These are phyloP conservation scores for Odontamblyopus lacepedii DNA, from an alignment of 2,797 vertebrate genomes.

Conservation along the genomic window DNA sequence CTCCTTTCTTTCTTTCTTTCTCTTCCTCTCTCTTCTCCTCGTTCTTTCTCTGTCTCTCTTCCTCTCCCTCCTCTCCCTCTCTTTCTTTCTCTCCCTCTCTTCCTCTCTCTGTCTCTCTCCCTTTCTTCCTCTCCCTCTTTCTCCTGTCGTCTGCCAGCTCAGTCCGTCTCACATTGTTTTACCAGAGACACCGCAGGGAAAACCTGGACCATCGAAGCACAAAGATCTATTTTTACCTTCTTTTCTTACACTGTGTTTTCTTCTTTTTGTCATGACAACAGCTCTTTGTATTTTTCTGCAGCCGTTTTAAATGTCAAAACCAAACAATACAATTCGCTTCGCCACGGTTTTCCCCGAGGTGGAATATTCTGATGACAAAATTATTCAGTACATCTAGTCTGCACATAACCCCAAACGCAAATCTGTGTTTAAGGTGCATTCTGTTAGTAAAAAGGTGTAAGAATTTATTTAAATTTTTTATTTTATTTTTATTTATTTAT, in stretches of 20 bases:
- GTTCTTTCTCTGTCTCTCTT: too few species aligned
- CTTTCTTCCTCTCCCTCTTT: slow-evolving; percentile 14
- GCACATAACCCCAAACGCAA: too few species aligned
- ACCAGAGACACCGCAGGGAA: slow-evolving; percentile 11
- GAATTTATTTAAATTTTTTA: too few species aligned
- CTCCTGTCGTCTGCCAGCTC: slow-evolving; percentile 41
- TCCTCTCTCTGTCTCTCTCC: too few species aligned
- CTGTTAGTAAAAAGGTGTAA: too few species aligned
- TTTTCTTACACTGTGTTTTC: slow-evolving; percentile 3
- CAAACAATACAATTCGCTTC: not conserved
- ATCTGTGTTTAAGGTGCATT: too few species aligned
- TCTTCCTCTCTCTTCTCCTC: too few species aligned
- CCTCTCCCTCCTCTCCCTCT: too few species aligned
- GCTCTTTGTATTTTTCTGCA: slow-evolving; percentile 14
- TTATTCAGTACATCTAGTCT: too few species aligned
- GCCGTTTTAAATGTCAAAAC: slow-evolving; percentile 18
- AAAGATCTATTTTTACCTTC: slow-evolving; percentile 45
- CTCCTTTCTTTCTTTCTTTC: too few species aligned
- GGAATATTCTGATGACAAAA: not conserved
- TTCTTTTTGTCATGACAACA: slow-evolving; percentile 15
- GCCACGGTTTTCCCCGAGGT: not conserved
- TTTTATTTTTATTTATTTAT: too few species aligned
- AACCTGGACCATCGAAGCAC: slow-evolving; percentile 23
- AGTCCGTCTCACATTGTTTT: slow-evolving; percentile 12
- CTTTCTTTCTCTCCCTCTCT: too few species aligned